phyloP scores from a whole-genome alignment of 64 coral and sea anemone genomes.

The Actinia equina region DNA sequence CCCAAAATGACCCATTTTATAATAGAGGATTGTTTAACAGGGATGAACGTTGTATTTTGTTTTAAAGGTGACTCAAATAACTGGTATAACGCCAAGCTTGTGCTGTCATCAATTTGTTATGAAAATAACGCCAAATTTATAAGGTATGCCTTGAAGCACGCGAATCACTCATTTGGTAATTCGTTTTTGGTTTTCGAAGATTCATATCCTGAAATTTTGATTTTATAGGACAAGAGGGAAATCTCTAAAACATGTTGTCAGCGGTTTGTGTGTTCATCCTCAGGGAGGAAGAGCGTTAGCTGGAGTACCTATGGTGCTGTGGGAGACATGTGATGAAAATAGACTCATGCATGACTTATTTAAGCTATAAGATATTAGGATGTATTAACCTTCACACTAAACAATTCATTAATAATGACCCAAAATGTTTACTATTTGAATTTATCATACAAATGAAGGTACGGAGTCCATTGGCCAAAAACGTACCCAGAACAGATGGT shows the following conservation, averaged over 20 bases:
- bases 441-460: too few species aligned
- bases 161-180: too few species aligned
- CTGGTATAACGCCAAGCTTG: background rate
- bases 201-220: background rate
- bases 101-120: background rate
- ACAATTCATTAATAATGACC: too few species aligned
- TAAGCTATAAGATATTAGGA: constrained; percentile 6
- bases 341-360: constrained; percentile 25
- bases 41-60: background rate
- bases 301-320: constrained; percentile 29
- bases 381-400: background rate
- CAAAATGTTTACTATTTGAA: too few species aligned
- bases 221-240: constrained; percentile 26
- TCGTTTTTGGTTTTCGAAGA: too few species aligned
- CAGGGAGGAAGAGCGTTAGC: background rate
- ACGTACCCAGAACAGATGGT: too few species aligned
- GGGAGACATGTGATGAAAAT: constrained; percentile 34
- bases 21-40: too few species aligned
- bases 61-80: background rate
- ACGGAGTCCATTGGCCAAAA: too few species aligned
- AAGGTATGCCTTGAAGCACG: background rate
- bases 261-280: constrained; percentile 31
- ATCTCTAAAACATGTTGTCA: constrained; percentile 29
- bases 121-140: background rate
- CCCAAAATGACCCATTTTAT: too few species aligned